Conservation (phyloP, 2,888 invertebrate species). For the Julus scanicus region DNA sequence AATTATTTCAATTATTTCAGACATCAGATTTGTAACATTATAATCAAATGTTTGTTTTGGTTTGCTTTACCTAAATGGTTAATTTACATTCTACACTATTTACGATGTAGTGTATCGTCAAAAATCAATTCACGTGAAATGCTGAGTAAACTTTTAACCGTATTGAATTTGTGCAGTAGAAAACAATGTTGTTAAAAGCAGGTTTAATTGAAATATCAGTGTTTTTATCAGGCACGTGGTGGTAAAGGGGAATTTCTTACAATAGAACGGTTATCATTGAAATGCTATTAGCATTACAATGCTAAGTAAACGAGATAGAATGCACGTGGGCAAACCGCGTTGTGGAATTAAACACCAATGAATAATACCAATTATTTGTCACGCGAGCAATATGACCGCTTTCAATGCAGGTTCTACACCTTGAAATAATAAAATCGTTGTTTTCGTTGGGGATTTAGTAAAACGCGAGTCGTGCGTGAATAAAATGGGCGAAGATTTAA, state of each 20-base stretch:
- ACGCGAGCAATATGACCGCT: conserved; percentile 4
- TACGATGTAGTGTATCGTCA: too few species aligned
- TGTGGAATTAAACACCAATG: background rate
- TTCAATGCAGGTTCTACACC: background rate
- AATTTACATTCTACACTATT: too few species aligned
- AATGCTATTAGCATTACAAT: conserved; percentile 30
- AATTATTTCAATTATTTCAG: too few species aligned
- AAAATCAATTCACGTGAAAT: too few species aligned
- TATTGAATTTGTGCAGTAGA: background rate
- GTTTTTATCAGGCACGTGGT: background rate
- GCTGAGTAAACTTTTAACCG: too few species aligned
- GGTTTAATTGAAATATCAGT: background rate
- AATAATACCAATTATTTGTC: conserved; percentile 22
- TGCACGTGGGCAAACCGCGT: background rate
- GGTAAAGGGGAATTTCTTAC: conserved; percentile 2
- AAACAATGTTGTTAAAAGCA: background rate
- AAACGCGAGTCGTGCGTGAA: background rate
- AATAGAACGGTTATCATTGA: background rate
- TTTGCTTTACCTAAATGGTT: too few species aligned
- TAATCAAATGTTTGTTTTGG: too few species aligned
- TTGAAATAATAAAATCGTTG: conserved; percentile 30
- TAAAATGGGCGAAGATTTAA: conserved; percentile 42
- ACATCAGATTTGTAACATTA: too few species aligned
- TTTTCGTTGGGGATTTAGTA: conserved; percentile 18
- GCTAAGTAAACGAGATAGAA: background rate